These are phyloP conservation scores for Scelioninae gen. 1 DNA, from an alignment of 2,888 invertebrate genomes.

Conservation along the genomic window DNA sequence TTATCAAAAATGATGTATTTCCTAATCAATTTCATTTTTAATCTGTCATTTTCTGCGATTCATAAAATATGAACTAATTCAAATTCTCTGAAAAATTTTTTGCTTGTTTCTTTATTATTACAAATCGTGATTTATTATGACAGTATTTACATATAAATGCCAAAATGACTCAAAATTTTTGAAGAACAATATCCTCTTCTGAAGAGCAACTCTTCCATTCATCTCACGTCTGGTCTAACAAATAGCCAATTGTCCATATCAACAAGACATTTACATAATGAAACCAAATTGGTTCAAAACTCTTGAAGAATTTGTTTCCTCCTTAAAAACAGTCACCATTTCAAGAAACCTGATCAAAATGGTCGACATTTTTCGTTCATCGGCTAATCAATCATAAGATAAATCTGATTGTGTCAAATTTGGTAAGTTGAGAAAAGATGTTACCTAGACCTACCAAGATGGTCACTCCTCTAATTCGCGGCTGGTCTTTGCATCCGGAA, in stretches of 20 bases:
- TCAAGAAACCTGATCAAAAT: slow-evolving; percentile 13
- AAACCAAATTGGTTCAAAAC: slow-evolving; percentile 12
- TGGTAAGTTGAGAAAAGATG: slow-evolving; percentile 21
- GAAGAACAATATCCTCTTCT: background rate
- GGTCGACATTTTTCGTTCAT: background rate
- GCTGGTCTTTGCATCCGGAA: slow-evolving; percentile 58
- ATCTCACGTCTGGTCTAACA: too few relatives aligned
- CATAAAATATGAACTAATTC: too few relatives aligned
- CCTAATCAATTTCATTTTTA: too few relatives aligned
- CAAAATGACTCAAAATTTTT: too few relatives aligned
- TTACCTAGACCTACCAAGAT: slow-evolving; percentile 42
- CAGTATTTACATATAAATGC: too few relatives aligned
- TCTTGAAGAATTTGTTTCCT: background rate
- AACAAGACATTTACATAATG: too few relatives aligned
- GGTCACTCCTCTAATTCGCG: slow-evolving; percentile 67
- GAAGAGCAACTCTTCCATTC: background rate
- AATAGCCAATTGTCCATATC: too few relatives aligned
- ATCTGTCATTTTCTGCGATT: too few relatives aligned
- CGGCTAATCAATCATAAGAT: slow-evolving; percentile 51
- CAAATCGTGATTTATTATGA: too few relatives aligned
- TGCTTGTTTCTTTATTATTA: too few relatives aligned
- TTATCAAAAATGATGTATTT: too few relatives aligned
- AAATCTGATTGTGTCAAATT: slow-evolving; percentile 48
- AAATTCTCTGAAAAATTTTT: too few relatives aligned
- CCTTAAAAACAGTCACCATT: background rate